Percentiles rank a stretch among this genome's conserved stretches.
Conservation (phyloP, 2,888 invertebrate genomes). For the Eupithecia insigniata region DNA sequence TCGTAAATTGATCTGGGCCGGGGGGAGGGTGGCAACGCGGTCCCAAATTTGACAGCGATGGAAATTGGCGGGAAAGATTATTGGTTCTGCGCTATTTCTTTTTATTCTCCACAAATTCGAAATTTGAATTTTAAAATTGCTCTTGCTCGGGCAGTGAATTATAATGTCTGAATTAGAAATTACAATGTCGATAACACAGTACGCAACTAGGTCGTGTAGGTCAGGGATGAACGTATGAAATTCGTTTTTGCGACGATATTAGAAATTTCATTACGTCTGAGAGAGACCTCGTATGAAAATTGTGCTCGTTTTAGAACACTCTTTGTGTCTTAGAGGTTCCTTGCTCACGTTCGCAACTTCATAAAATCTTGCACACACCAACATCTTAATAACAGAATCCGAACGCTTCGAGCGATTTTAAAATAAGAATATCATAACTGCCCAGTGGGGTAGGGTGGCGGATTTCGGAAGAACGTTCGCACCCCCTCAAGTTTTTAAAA, state of each 20-base stretch:
- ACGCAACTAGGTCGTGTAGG: slow-evolving; percentile 65
- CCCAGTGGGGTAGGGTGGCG: slow-evolving; percentile 71
- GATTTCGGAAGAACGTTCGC: slow-evolving; percentile 82
- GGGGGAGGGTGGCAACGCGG: slow-evolving; percentile 63
- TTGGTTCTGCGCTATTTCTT: slow-evolving; percentile 63
- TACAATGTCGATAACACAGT: slow-evolving; percentile 43
- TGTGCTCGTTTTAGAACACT: slow-evolving; percentile 50
- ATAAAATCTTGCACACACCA: slow-evolving; percentile 76
- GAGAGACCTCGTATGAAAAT: slow-evolving; percentile 46
- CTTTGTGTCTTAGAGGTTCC: slow-evolving; percentile 63
- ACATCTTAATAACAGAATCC: slow-evolving; percentile 82
- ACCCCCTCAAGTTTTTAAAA: slow-evolving; percentile 80
- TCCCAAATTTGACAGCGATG: slow-evolving; percentile 84
- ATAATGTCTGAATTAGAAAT: slow-evolving; percentile 51
- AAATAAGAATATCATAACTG: slow-evolving; percentile 84
- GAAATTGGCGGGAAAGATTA: slow-evolving; percentile 84
- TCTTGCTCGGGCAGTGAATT: slow-evolving; percentile 43
- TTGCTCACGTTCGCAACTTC: slow-evolving; percentile 60
- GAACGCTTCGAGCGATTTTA: slow-evolving; percentile 81
- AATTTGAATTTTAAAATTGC: slow-evolving; percentile 40
- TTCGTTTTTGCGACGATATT: slow-evolving; percentile 57
- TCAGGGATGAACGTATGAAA: slow-evolving; percentile 57
- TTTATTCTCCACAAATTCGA: slow-evolving; percentile 35
- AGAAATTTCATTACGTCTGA: slow-evolving; percentile 57
- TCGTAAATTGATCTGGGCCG: slow-evolving; percentile 82